Evolutionary conservation across 2,113 vertebrate species (phyloP), one percentile per base, ranked within the genome.

Genomic region (Gobiocypris rarus): DNA sequence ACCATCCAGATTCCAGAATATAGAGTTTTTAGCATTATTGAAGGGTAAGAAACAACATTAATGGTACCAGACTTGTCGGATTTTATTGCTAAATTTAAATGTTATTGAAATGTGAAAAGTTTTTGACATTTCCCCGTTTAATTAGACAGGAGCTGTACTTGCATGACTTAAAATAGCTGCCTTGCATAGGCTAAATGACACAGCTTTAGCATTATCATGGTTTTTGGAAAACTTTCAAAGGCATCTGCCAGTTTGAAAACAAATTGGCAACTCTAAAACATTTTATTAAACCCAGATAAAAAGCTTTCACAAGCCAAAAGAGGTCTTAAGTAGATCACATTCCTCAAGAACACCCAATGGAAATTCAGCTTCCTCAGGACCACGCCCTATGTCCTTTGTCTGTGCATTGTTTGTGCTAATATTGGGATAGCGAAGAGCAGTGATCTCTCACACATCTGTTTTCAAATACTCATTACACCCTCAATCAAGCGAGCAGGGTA

Each of bases 401-500:
- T 75, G 26, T 14, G 17, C 26, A 24, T 85, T 59, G 75, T 78
- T 84, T 45, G 50, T 48, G 61, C 26, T 41, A 43, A 26, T n/a
- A 54, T 28, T 43, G 61, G 19, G 31, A 43, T 13, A 43, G 28
- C 10, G 17, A 28, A 63, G 56, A 63, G 52, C 74, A 19, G 50
- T 69, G 85, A 59, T 81, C 75, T 59, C 50, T 11, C 67, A 48
- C 52, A 59, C 71, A 76, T 85, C 83, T 81, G 41, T 89, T 76
- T 88, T 69, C 74, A 69, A 82, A 81, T 48, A 43, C 75, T 69
- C 82, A 82, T 75, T 84, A 82, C 78, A 43, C 83, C 86, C 86
- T 34, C 52, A 65, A 77, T 85, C 75, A 1, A n/a, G 83, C 52
- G 56, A 19, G 63, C 54, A 84, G 34, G 81, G 24, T 81, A 73